Base-by-base conservation (phyloP, 1,140 invertebrate genomes). In the Himalopsyche phryganea region DNA sequence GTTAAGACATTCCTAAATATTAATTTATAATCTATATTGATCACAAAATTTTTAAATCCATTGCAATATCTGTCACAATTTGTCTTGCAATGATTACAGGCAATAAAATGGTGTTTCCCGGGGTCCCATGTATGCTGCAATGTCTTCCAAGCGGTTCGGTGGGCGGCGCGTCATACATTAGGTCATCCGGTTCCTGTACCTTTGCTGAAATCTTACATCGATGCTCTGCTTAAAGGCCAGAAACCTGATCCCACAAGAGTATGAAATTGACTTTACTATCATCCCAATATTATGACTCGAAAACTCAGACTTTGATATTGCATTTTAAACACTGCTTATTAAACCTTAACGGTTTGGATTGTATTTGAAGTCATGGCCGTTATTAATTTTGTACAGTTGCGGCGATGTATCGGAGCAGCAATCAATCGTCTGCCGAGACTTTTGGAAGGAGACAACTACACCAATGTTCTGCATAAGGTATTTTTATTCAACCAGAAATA, bases 391-490 rank as follows among this genome's bases (percentile, higher is more conserved):
- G 59, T 59, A 19, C 48, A 60, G 61, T 11, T 64, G 6, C 52
- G 58, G 1, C 48, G 61, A 13, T 33, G 48, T 6, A 10, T 60
- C 7, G 61, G 61, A 17, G 38, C 13, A 11, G 53, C 42, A 2
- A 33, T 58, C n/a, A 57, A 55, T 19, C 50, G 61, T 6, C 38
- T 64, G 10, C 58, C 66, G 0, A 72, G 73, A 69, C 67, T 77
- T 0, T 70, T 77, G 32, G 67, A 73, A 0, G 74, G 74, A 47
- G 55, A 65, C 38, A 77, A 78, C 63, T 75, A 76, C 53, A 78
- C 74, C 5, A 78, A 78, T 46, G 71, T 76, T 52, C 53, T 78
- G 52, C 74, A 76, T 58, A 76, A 75, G 70, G 74, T 74, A 57
- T 40, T 40, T 40, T 40, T 28, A 28, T 28, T 28, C n/a, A n/a